Conservation (phyloP, 2,113 vertebrate genomes). For the Gasterosteus nipponicus region DNA sequence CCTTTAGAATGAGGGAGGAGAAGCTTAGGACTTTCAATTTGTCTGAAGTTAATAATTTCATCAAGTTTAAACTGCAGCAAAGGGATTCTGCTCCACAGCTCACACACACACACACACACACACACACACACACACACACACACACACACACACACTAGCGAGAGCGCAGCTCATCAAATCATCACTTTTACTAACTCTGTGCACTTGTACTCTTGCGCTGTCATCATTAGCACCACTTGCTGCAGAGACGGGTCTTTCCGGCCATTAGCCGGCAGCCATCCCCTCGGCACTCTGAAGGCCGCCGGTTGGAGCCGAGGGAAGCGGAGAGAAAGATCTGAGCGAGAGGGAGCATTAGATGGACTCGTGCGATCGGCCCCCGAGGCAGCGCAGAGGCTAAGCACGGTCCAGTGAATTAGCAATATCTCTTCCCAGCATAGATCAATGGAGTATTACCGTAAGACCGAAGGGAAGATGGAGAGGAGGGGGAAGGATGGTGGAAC, state of each 20-base stretch:
- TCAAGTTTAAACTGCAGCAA: conserved; percentile 13
- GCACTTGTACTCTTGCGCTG: conserved; percentile 42
- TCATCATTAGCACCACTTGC: conserved; percentile 56
- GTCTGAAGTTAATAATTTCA: conserved; percentile 26
- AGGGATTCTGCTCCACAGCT: conserved; percentile 21
- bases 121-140: not conserved
- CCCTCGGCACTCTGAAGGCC: conserved; percentile 17
- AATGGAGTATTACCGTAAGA: conserved; percentile 72
- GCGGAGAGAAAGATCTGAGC: conserved; percentile 20
- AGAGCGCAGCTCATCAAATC: conserved; percentile 42
- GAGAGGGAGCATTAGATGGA: conserved; percentile 59
- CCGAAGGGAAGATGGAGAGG: conserved; percentile 42
- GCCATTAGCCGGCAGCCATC: conserved; percentile 23
- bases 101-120: not conserved
- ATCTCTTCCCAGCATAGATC: conserved; percentile 71
- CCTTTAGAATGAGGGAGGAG: conserved; percentile 11
- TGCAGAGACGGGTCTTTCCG: conserved; percentile 31
- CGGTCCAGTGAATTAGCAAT: conserved; percentile 66
- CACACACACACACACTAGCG: not conserved
- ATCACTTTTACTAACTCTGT: conserved; percentile 36
- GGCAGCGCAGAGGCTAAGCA: conserved; percentile 52
- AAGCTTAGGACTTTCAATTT: conserved; percentile 33
- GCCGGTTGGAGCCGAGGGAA: conserved; percentile 32
- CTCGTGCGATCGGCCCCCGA: conserved; percentile 45
- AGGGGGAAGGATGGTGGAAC: conserved; percentile 19